Percentiles rank a stretch among this genome's conserved stretches.
phyloP scores from a whole-genome alignment of 2,888 invertebrate species.

The Heteromurus nitidus region DNA sequence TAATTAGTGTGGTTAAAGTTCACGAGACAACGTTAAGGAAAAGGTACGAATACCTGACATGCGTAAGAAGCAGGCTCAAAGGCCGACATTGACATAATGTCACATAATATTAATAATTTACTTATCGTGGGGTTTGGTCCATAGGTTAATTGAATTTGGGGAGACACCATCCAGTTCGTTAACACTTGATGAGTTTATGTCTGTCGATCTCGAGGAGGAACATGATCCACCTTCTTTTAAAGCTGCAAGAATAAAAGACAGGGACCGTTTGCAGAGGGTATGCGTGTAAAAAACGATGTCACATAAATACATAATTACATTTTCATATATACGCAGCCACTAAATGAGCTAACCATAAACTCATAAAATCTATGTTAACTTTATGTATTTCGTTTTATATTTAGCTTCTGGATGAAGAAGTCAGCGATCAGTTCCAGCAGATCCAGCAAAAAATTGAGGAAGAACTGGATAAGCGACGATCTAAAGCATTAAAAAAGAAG shows the following conservation, averaged over 20 bases:
- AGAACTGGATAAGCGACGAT: constrained; percentile 81
- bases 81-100: no score
- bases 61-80: not conserved
- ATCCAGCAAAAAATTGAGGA: constrained; percentile 91
- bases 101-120: no score
- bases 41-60: constrained; percentile 79
- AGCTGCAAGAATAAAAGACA: constrained; percentile 90
- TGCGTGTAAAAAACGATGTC: constrained; percentile 3
- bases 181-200: constrained; percentile 97
- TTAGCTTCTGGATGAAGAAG: constrained; percentile 78
- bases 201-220: constrained; percentile 95
- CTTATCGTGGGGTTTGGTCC: constrained; percentile 11
- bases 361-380: no score
- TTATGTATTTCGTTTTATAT: no score
- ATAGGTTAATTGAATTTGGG: constrained; percentile 92
- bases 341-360: no score
- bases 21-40: constrained; percentile 95
- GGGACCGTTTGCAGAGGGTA: constrained; percentile 88
- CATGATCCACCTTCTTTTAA: constrained; percentile 97
- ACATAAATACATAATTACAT: no score
- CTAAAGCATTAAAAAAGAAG: constrained; percentile 66
- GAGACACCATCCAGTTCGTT: constrained; percentile 96
- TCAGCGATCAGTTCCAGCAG: constrained; percentile 80
- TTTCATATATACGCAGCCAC: no score
- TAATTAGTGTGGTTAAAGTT: constrained; percentile 95